Base-by-base conservation (phyloP, 2,888 invertebrate genomes). In the Pammene aurita region DNA sequence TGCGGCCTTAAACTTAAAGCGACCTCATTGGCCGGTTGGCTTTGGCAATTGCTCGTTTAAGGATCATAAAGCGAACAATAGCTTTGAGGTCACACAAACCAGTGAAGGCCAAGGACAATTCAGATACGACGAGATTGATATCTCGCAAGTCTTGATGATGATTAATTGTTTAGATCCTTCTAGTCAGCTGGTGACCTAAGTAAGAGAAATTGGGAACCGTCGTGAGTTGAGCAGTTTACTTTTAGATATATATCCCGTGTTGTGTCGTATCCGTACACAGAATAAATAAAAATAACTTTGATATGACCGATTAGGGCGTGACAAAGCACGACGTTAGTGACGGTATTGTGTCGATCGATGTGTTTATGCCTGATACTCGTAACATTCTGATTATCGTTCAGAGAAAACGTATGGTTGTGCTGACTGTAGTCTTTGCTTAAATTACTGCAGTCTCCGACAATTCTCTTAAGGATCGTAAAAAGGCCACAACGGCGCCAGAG, bases 41-140 rank as follows among this genome's bases (percentile, higher is more conserved):
- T 62, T 62, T 52, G 52, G 62, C 50, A 62, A 52, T 62, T 62
- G 62, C 50, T 62, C 50, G n/a, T 62, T 61, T 62, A 62, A 62
- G 61, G 62, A 52, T 62, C 62, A 14, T 62, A 62, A 62, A 62
- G 62, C 50, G 62, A 62, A 62, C 62, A 62, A 62, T 52, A 62
- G 62, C 62, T 62, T 41, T 62, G 62, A 52, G 50, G 62, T 62
- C 9, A 41, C 9, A 41, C 38, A 61, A 46, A 52, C 50, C 50
- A 52, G 38, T 52, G 62, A 62, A 62, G 62, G 62, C 26, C 50
- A 50, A 16, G 61, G 50, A 34, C 26, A 26, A 26, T 44, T 41
- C 26, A 10, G 34, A 34, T n/a, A 44, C 13, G 38, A 41, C 38
- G 62, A 62, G 18, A 50, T 61, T 60, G 35, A 35, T 60, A 46